Percentiles rank a stretch among this genome's conserved stretches.
Evolutionary conservation across 1,140 invertebrate genomes (phyloP).

Genomic region (Papilio machaon): DNA sequence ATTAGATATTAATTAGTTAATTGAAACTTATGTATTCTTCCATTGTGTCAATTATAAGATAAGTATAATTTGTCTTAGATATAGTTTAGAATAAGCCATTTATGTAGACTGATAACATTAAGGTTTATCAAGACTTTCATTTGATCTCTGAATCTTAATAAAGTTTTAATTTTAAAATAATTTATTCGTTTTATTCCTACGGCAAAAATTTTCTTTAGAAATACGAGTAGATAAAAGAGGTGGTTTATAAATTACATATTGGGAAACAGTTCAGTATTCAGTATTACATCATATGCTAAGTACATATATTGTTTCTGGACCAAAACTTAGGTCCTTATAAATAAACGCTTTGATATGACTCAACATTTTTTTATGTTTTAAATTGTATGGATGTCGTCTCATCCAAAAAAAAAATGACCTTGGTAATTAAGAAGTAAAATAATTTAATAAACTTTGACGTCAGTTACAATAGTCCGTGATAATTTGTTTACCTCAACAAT

Average conservation of each 20-base stretch:
- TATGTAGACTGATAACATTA: conserved; percentile 70
- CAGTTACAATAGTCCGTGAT: not conserved
- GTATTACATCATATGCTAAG: too few relatives aligned
- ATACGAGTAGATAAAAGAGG: not conserved
- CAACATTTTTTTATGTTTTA: too few relatives aligned
- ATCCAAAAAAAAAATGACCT: too few relatives aligned
- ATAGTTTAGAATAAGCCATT: conserved; percentile 50
- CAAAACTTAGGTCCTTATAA: too few relatives aligned
- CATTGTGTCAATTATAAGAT: conserved; percentile 50
- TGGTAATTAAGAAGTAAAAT: too few relatives aligned
- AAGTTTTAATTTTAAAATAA: conserved; percentile 54
- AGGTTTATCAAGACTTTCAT: conserved; percentile 77
- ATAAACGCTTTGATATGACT: too few relatives aligned
- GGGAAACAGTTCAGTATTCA: too few relatives aligned
- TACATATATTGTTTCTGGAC: too few relatives aligned
- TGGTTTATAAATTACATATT: too few relatives aligned
- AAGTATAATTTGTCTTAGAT: conserved; percentile 43
- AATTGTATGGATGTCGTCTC: too few relatives aligned
- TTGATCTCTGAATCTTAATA: conserved; percentile 79
- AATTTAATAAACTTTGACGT: not conserved
- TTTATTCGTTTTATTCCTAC: conserved; percentile 40
- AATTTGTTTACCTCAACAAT: not conserved
- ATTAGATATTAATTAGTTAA: conserved; percentile 11
- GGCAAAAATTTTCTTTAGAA: not conserved
- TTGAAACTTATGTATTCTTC: conserved; percentile 53